Percentiles rank a stretch among this genome's conserved stretches.
Evolutionary conservation across 2,888 invertebrate genomes (phyloP).

Genomic region (Teleiodes luculella): DNA sequence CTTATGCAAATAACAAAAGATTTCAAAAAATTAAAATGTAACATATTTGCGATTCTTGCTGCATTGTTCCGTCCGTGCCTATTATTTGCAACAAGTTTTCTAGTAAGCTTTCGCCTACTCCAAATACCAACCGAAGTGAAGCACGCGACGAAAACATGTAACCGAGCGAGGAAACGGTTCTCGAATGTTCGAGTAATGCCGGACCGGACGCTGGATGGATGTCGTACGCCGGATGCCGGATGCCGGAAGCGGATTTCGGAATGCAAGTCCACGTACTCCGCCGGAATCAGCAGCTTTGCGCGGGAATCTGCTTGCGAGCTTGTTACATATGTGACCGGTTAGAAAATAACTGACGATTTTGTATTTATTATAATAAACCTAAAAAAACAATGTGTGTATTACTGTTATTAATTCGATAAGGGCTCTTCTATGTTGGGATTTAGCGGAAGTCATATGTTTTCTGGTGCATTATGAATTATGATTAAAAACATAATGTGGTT

Average conservation of each 20-base stretch:
- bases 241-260: background rate
- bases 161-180: background rate
- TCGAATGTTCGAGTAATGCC: background rate
- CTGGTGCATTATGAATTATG: no score
- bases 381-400: no score
- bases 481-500: no score
- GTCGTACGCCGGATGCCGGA: background rate
- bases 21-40: no score
- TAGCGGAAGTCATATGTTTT: no score
- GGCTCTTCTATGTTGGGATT: no score
- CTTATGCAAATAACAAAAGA: no score
- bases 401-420: no score
- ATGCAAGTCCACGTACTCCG: slow-evolving; percentile 5
- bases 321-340: background rate
- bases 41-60: no score
- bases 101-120: background rate
- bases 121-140: background rate
- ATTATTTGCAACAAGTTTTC: background rate
- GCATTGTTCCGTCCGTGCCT: background rate
- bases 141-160: background rate
- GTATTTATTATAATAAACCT: no score
- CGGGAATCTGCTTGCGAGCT: background rate
- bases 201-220: background rate
- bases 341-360: background rate
- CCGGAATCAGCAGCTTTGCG: background rate